These are phyloP conservation scores for Orycteropus afer DNA, from an alignment of 2,113 vertebrate genomes.

Conservation along the genomic window DNA sequence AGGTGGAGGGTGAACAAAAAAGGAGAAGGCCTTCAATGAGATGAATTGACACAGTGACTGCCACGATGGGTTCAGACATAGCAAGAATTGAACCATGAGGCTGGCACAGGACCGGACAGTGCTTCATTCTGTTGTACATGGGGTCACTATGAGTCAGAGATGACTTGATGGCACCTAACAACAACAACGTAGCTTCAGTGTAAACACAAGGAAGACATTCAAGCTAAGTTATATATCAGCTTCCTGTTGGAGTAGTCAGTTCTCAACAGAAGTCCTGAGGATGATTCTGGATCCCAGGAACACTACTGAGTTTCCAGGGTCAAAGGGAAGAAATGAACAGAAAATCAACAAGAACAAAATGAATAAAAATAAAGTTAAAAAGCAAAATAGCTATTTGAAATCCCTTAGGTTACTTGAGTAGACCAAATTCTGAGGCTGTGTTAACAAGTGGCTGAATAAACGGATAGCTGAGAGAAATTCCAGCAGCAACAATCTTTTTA, in stretches of 20 bases:
- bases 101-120: too few species aligned
- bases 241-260: not conserved
- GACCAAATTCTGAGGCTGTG: not conserved
- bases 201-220: not conserved
- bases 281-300: not conserved
- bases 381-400: not conserved
- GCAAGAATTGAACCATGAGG: too few species aligned
- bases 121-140: too few species aligned
- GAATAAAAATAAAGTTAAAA: not conserved
- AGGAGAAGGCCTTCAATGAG: too few species aligned
- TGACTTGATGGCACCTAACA: too few species aligned
- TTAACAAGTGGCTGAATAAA: not conserved
- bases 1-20: too few species aligned
- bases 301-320: not conserved
- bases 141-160: too few species aligned
- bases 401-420: not conserved
- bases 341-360: not conserved
- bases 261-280: not conserved
- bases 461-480: not conserved
- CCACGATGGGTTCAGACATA: too few species aligned
- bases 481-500: not conserved
- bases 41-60: too few species aligned
- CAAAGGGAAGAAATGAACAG: not conserved
- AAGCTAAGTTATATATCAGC: not conserved
- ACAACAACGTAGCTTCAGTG: not conserved